Evolutionary conservation across 2,888 invertebrate species (phyloP).

Genomic region (Agrypnus murinus): DNA sequence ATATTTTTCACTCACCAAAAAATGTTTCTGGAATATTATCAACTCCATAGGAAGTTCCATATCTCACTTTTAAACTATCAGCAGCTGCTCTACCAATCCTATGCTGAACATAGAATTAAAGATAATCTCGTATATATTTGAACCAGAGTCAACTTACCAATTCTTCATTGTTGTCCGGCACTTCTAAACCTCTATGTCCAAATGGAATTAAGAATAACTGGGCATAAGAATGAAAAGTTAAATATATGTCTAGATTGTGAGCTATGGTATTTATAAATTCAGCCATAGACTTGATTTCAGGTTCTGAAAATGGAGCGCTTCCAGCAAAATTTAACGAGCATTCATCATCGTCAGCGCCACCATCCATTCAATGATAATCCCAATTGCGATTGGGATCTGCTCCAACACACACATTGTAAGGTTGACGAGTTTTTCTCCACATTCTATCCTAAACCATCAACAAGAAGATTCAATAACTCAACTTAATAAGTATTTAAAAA

Average conservation of each 20-base stretch:
- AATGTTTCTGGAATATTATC: constrained; percentile 72
- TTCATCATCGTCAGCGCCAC: constrained; percentile 75
- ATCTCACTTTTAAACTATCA: constrained; percentile 64
- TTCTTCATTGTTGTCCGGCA: constrained; percentile 74
- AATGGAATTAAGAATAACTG: constrained; percentile 80
- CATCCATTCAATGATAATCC: too few relatives aligned
- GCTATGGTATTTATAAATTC: constrained; percentile 73
- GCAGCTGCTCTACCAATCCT: constrained; percentile 65
- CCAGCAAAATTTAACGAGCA: constrained; percentile 79
- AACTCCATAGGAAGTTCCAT: constrained; percentile 69
- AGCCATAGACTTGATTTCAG: constrained; percentile 75
- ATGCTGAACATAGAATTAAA: constrained; percentile 57
- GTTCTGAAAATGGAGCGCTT: constrained; percentile 78
- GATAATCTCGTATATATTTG: neutral
- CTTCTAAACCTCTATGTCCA: constrained; percentile 74
- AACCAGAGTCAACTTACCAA: constrained; percentile 66
- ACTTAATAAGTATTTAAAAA: too few relatives aligned
- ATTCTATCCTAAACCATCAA: constrained; percentile 73
- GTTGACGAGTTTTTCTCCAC: constrained; percentile 80
- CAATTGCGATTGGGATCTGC: constrained; percentile 85
- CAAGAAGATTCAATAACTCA: neutral
- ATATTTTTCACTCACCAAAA: constrained; percentile 66
- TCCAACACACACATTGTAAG: constrained; percentile 74
- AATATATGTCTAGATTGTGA: constrained; percentile 75
- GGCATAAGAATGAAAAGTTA: constrained; percentile 82